Percentiles rank a stretch among this genome's conserved stretches.
These are phyloP conservation scores for Tolmerus cingulatus DNA, from an alignment of 2,888 invertebrate genomes.

Conservation along the genomic window DNA sequence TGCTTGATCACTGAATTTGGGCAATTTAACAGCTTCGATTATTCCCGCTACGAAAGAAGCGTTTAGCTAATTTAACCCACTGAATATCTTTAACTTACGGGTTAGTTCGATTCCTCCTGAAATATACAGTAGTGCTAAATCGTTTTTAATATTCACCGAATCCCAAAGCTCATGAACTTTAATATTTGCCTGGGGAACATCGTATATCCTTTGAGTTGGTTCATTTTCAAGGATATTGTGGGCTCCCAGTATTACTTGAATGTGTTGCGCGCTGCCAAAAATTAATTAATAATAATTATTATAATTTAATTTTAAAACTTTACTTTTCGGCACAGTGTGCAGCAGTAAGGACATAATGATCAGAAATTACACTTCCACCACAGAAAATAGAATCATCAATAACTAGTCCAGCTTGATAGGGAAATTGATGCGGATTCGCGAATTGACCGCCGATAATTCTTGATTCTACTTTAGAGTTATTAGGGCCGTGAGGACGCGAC, in stretches of 20 bases:
- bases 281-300: too few species aligned
- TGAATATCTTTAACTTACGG: constrained; percentile 15
- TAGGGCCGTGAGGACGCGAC: neutral
- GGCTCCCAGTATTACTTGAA: constrained; percentile 26
- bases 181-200: constrained; percentile 50
- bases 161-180: constrained; percentile 61
- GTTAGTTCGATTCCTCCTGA: neutral
- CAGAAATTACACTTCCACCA: neutral
- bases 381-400: neutral
- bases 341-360: neutral
- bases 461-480: neutral
- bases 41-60: constrained; percentile 45
- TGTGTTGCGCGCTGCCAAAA: constrained; percentile 11
- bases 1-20: constrained; percentile 49
- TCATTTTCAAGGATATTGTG: constrained; percentile 21
- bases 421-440: neutral
- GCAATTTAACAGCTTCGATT: constrained; percentile 54
- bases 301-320: neutral
- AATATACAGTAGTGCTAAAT: constrained; percentile 43
- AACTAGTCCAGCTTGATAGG: neutral
- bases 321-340: neutral
- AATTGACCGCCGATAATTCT: neutral
- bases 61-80: neutral
- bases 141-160: constrained; percentile 47
- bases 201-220: constrained; percentile 45